Evolutionary conservation across 2,888 invertebrate species (phyloP).

Genomic region (Andrena praecox): DNA sequence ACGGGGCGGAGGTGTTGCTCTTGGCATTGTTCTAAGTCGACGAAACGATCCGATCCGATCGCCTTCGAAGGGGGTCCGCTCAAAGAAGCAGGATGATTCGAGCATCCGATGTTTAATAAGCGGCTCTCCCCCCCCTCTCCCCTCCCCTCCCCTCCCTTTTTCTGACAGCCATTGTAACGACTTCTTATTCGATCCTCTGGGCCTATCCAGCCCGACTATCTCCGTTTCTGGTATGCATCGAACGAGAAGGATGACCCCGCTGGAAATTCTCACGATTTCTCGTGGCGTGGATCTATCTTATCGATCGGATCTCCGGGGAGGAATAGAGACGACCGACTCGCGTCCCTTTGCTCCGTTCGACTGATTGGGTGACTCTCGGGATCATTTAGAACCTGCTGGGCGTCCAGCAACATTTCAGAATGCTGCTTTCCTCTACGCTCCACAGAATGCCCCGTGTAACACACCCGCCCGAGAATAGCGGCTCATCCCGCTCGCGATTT

Average conservation of each 20-base stretch:
- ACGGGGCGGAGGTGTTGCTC: conserved; percentile 11
- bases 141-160: no score
- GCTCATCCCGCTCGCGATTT: conserved; percentile 15
- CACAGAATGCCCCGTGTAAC: neutral
- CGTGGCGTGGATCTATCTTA: conserved; percentile 65
- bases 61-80: conserved; percentile 1
- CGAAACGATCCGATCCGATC: conserved; percentile 31
- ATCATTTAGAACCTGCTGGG: conserved; percentile 4
- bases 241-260: conserved; percentile 28
- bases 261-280: conserved; percentile 70
- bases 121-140: conserved; percentile 17
- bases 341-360: conserved; percentile 11
- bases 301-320: conserved; percentile 45
- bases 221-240: conserved; percentile 36
- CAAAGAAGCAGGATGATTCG: conserved; percentile 15
- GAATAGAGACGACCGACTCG: conserved; percentile 46
- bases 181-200: conserved; percentile 35
- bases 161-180: conserved; percentile 46
- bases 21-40: conserved; percentile 36
- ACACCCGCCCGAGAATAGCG: neutral
- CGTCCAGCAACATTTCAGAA: neutral
- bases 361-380: neutral
- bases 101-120: conserved; percentile 33
- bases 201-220: conserved; percentile 36
- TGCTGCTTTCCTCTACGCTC: neutral